Evolutionary conservation across 2,888 invertebrate species (phyloP), one percentile per base, ranked within the genome.

Genomic region (Sinotaia quadrata): DNA sequence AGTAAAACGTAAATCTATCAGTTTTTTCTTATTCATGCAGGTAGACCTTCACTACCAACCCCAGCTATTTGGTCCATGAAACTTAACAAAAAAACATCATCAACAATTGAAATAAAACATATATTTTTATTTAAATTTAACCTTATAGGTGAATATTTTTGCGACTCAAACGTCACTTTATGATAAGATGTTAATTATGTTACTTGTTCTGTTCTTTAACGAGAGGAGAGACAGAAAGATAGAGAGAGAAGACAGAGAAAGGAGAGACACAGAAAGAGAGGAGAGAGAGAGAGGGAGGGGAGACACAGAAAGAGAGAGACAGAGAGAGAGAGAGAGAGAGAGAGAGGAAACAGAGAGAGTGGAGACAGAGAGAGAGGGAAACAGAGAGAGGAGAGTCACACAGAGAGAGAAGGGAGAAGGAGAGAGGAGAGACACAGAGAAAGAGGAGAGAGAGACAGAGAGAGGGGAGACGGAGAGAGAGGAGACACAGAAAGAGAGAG

Each of bases 321-420:
- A 37, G 36, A 54, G 37, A 54, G 27, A 54, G 54, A 37, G 63
- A 63, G 37, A 27, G 54, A 52, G 52, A 52, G 36, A 52, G 15
- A 31, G 34, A 51, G 62, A 52, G n/a, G 33, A 4, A 12, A 31
- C 1, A 12, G 51, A 31, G 18, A 33, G 27, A 36, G 62, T 4
- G 24, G 41, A 21, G 33, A 44, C 44, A 58, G 27, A 66, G 47
- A 47, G 57, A 47, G 36, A 47, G 7, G 34, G 34, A 58, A n/a
- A 41, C 36, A 66, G 21, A 21, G 34, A 47, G 49, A 57, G 34
- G 27, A 37, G 52, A 51, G 34, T 36, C 15, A 63, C 21, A 21
- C 37, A 24, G 36, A 62, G 62, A 62, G 62, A 51, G 34, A 47
- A 52, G 52, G 62, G 52, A 52, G 52, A 33, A 62, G 51, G 52